Conservation (phyloP, 2,888 invertebrate species). For the Cheilosia variabilis region DNA sequence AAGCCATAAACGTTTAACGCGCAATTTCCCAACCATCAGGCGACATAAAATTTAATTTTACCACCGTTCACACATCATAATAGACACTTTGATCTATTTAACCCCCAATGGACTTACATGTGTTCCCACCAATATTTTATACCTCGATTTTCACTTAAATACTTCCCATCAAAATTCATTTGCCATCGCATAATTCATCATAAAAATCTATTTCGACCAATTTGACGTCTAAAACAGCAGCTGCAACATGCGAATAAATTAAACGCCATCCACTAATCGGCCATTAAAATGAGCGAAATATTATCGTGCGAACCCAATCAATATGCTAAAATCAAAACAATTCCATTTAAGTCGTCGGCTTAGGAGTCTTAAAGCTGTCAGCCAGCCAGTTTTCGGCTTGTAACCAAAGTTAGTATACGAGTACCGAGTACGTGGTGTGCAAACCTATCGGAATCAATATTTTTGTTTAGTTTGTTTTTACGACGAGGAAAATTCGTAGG, state of each 20-base stretch:
- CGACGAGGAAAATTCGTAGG: slow-evolving; percentile 32
- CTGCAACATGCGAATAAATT: slow-evolving; percentile 68
- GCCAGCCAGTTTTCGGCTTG: slow-evolving; percentile 40
- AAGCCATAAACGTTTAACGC: too few relatives aligned
- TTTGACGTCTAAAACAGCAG: slow-evolving; percentile 59
- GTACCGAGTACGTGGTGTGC: slow-evolving; percentile 5
- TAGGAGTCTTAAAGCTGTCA: slow-evolving; percentile 24
- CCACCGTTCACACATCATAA: slow-evolving; percentile 23
- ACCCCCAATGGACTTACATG: slow-evolving; percentile 6
- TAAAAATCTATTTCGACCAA: slow-evolving; percentile 43
- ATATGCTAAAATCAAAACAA: slow-evolving; percentile 68
- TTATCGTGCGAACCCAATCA: slow-evolving; percentile 67
- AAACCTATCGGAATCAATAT: slow-evolving; percentile 11
- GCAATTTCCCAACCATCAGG: not conserved
- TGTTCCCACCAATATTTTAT: not conserved
- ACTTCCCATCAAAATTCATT: slow-evolving; percentile 48
- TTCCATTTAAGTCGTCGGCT: slow-evolving; percentile 64
- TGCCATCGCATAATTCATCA: slow-evolving; percentile 55
- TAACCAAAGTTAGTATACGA: not conserved
- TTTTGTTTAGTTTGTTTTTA: not conserved
- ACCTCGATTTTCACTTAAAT: slow-evolving; percentile 7
- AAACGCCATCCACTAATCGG: slow-evolving; percentile 69
- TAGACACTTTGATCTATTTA: slow-evolving; percentile 2
- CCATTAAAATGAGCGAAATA: slow-evolving; percentile 66
- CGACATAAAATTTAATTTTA: slow-evolving; percentile 1